Percentiles rank a stretch among this genome's conserved stretches.
Conservation (phyloP, 2,113 vertebrate genomes). For the Hystrix cristata region DNA sequence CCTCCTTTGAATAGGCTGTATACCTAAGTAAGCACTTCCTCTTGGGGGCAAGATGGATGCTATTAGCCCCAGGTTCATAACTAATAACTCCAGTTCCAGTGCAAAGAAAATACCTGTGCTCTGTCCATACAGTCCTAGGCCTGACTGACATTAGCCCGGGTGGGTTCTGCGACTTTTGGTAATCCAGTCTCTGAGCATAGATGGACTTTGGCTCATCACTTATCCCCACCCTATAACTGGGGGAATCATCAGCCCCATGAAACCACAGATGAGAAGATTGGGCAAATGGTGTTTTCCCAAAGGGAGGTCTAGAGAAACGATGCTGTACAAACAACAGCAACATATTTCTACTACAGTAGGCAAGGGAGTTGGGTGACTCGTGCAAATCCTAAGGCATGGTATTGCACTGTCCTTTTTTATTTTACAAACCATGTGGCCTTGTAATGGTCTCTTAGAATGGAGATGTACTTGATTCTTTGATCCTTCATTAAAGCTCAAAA, state of each 20-base stretch:
- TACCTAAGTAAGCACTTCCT: not conserved
- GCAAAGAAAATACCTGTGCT: not conserved
- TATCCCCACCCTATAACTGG: not conserved
- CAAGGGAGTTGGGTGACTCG: not conserved
- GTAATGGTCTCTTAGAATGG: not conserved
- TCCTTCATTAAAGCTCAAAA: constrained; percentile 26
- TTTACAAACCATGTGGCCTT: not conserved
- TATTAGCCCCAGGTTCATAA: not conserved
- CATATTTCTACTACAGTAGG: not conserved
- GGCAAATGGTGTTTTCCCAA: not conserved
- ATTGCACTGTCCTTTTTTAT: not conserved
- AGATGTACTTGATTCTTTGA: not conserved
- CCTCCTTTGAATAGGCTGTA: not conserved
- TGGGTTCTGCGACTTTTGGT: not conserved
- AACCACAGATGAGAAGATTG: not conserved
- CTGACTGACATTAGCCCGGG: not conserved
- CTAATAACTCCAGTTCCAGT: not conserved
- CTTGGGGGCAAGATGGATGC: not conserved
- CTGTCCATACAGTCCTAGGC: not conserved
- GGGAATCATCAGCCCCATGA: not conserved
- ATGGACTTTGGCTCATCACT: not conserved
- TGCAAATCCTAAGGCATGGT: not conserved
- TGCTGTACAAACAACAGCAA: not conserved
- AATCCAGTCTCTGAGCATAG: not conserved
- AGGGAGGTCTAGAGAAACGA: not conserved